These are phyloP conservation scores for Bungarus multicinctus DNA, from an alignment of 2,113 vertebrate genomes.

Conservation along the genomic window DNA sequence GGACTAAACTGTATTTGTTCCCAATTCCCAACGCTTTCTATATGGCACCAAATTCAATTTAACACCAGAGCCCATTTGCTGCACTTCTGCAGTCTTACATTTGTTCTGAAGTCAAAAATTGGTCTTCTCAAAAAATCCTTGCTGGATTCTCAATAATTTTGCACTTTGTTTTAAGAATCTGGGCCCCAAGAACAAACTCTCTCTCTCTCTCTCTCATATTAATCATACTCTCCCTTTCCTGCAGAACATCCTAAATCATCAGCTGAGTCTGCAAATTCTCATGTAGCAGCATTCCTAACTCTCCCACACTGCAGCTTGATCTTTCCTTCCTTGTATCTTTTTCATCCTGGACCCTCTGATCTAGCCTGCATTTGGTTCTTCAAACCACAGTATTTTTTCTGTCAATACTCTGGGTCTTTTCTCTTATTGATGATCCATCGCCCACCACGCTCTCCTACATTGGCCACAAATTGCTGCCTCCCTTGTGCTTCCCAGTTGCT, in stretches of 20 bases:
- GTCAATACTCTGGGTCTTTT: background rate
- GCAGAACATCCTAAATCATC: background rate
- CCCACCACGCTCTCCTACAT: background rate
- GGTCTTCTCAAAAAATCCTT: background rate
- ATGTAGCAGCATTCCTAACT: background rate
- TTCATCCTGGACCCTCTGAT: background rate
- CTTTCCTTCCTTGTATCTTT: background rate
- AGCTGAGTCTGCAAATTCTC: background rate
- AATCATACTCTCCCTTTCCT: background rate
- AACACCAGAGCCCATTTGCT: background rate
- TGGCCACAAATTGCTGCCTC: background rate
- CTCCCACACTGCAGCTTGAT: background rate
- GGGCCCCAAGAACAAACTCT: background rate
- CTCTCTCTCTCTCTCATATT: too few relatives aligned
- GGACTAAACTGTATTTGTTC: background rate
- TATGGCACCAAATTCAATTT: background rate
- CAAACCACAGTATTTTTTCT: background rate
- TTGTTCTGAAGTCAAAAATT: background rate
- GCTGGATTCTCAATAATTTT: background rate
- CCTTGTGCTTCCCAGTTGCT: background rate
- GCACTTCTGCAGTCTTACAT: background rate
- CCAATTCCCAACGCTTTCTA: background rate
- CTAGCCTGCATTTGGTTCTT: background rate
- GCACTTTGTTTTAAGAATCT: background rate
- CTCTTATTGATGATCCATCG: background rate